These are phyloP conservation scores for Peribatodes rhomboidaria DNA, from an alignment of 2,888 invertebrate species.

Conservation along the genomic window DNA sequence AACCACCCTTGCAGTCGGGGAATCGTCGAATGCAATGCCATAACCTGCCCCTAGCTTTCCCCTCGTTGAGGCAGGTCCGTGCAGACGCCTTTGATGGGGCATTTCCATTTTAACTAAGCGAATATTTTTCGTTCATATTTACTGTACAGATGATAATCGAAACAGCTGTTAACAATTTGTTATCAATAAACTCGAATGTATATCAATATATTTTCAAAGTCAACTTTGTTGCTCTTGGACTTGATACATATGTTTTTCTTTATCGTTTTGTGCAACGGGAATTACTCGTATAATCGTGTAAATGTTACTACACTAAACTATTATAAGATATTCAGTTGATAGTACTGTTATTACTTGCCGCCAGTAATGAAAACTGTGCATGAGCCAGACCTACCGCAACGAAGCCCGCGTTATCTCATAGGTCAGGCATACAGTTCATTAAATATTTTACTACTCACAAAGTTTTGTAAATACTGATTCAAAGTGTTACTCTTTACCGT, in stretches of 20 bases:
- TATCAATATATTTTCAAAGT: too few species aligned
- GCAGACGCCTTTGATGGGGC: conserved; percentile 76
- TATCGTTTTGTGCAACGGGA: too few species aligned
- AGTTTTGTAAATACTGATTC: too few species aligned
- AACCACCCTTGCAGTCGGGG: conserved; percentile 78
- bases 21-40: conserved; percentile 80
- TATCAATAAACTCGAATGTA: too few species aligned
- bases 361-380: conserved; percentile 53
- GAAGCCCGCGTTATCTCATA: conserved; percentile 48
- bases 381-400: conserved; percentile 61
- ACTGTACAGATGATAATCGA: conserved; percentile 46
- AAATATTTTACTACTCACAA: too few species aligned
- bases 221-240: not conserved
- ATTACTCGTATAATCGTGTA: too few species aligned
- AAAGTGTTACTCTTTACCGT: too few species aligned
- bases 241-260: not conserved
- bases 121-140: conserved; percentile 56
- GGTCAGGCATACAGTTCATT: not conserved
- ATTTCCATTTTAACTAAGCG: conserved; percentile 75
- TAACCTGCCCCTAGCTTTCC: conserved; percentile 82
- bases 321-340: too few species aligned
- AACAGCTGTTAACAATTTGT: not conserved
- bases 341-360: conserved; percentile 16
- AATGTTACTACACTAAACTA: too few species aligned
- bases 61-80: conserved; percentile 78